phyloP scores from a whole-genome alignment of 2,797 vertebrate genomes.

The Avahi laniger region DNA sequence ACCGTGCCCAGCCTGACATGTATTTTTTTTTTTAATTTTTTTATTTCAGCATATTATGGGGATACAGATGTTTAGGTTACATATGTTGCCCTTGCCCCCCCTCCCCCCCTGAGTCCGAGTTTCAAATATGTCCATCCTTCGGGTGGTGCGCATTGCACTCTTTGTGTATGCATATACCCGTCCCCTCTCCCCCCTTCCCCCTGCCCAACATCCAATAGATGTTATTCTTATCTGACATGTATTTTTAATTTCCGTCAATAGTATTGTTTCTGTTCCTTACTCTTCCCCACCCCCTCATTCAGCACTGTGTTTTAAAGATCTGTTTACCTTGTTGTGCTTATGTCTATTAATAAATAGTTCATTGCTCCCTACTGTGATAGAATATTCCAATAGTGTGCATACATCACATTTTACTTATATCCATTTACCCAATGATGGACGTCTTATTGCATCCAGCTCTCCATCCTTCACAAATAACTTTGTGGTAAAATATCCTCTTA shows the following conservation, averaged over 20 bases:
- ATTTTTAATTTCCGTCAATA: conserved; percentile 34
- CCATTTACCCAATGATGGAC: background rate
- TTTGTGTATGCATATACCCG: no score
- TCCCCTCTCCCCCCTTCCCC: no score
- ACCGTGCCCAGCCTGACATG: background rate
- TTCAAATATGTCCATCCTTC: no score
- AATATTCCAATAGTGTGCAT: background rate
- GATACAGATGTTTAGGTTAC: no score
- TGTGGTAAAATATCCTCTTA: background rate
- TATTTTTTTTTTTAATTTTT: no score
- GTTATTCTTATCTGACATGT: no score
- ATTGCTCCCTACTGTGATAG: background rate
- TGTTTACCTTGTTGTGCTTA: background rate
- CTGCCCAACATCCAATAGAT: no score
- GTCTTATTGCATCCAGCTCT: background rate
- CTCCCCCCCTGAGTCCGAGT: no score
- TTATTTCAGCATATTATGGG: no score
- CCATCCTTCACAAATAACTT: background rate
- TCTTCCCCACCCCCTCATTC: background rate
- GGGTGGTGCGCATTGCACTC: no score
- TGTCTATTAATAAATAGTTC: background rate
- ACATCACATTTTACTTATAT: background rate
- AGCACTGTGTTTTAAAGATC: background rate
- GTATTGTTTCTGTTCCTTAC: background rate
- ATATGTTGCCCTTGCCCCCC: no score